These are phyloP conservation scores for Aspidiotus destructor DNA, from an alignment of 2,888 invertebrate species.

Conservation along the genomic window DNA sequence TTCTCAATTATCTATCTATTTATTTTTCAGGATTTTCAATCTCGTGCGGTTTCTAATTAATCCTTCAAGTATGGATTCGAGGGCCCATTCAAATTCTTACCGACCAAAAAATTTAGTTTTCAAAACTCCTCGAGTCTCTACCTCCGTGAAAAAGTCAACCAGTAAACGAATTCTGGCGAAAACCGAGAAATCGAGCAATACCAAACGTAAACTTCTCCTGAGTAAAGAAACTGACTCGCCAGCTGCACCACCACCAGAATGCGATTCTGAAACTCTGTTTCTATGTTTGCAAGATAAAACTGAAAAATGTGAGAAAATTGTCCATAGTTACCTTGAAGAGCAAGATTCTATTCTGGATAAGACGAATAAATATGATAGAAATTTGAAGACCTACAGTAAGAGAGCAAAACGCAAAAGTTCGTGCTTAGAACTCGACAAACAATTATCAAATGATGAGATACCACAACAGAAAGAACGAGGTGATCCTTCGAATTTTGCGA, in stretches of 20 bases:
- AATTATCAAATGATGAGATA: no score
- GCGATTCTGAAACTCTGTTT: conserved; percentile 18
- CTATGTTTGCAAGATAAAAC: neutral
- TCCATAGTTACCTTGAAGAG: conserved; percentile 12
- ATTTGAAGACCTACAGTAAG: neutral
- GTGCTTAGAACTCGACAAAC: neutral
- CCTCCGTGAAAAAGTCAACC: neutral
- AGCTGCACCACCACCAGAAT: neutral
- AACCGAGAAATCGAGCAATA: neutral
- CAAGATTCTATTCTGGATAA: neutral
- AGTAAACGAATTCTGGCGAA: neutral
- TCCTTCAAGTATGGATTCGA: neutral
- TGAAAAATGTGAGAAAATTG: neutral
- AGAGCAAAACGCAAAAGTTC: conserved; percentile 1
- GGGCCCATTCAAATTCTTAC: neutral
- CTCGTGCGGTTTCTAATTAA: neutral
- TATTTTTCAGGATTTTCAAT: conserved; percentile 1
- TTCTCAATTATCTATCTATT: neutral
- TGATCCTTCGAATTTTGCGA: neutral
- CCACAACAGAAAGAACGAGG: no score
- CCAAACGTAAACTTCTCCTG: conserved; percentile 8
- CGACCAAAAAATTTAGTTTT: neutral
- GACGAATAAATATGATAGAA: neutral
- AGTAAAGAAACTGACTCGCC: neutral
- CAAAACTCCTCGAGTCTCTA: neutral